These are phyloP conservation scores for Aleadryas rufinucha DNA, from an alignment of 2,113 vertebrate species.

Conservation along the genomic window DNA sequence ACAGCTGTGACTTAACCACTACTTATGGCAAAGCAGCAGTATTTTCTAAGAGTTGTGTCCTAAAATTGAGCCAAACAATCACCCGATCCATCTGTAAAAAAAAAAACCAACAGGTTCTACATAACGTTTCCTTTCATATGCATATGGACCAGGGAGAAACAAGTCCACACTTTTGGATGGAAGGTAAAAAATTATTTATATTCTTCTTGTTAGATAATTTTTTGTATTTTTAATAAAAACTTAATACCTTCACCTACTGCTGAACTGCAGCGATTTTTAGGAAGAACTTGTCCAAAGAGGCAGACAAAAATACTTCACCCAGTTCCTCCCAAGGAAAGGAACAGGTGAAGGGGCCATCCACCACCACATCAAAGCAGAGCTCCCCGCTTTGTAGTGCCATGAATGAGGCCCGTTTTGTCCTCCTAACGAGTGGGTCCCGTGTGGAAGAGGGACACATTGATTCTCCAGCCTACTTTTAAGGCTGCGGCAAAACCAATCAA, in stretches of 20 bases:
- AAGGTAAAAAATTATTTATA: not conserved
- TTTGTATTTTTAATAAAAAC: not conserved
- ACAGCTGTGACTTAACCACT: not conserved
- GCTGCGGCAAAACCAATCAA: constrained; percentile 44
- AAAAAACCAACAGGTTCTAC: not conserved
- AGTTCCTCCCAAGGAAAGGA: not conserved
- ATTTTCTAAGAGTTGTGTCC: not conserved
- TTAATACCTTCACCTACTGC: not conserved
- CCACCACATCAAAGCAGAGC: constrained; percentile 14
- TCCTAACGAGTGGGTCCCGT: not conserved
- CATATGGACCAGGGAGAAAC: not conserved
- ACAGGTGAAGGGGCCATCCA: not conserved
- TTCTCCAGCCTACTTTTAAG: not conserved
- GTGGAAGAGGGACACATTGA: not conserved
- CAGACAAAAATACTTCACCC: not conserved
- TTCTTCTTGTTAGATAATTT: not conserved
- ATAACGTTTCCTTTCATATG: not conserved
- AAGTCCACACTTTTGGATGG: not conserved
- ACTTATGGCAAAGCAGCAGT: not conserved
- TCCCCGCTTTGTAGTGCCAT: not conserved
- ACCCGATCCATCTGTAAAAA: fast-evolving
- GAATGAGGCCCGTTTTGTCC: not conserved
- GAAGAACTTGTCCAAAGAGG: not conserved
- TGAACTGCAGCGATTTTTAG: not conserved
- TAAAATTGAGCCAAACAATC: not conserved